Percentiles rank a stretch among this genome's conserved stretches.
phyloP scores from a whole-genome alignment of 2,113 vertebrate species.

The Python bivittatus region DNA sequence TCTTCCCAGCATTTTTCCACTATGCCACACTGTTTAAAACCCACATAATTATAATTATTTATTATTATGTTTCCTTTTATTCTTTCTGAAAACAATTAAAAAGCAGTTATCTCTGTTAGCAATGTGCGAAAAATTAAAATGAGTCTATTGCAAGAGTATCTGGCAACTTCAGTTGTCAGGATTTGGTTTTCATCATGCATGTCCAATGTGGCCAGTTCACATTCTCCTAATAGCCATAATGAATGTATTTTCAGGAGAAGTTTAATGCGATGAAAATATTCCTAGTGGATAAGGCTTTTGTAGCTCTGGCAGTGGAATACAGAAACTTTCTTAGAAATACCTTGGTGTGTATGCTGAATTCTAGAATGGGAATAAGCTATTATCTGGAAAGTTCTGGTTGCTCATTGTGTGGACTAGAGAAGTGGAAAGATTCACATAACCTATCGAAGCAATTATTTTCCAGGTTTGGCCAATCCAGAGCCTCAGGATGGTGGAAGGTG shows the following conservation, averaged over 20 bases:
- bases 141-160: background rate
- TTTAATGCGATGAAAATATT: conserved; percentile 9
- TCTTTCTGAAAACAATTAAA: conserved; percentile 12
- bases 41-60: background rate
- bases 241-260: background rate
- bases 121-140: conserved; percentile 36
- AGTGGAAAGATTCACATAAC: background rate
- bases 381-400: background rate
- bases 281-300: background rate
- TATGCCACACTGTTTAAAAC: background rate
- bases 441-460: background rate
- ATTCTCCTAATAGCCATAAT: background rate
- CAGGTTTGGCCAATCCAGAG: background rate
- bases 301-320: background rate
- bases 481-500: background rate
- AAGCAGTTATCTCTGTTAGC: background rate
- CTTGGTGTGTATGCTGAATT: background rate
- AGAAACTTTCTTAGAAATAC: background rate
- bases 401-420: background rate
- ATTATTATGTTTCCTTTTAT: conserved; percentile 9
- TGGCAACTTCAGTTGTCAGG: background rate
- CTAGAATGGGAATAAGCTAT: background rate
- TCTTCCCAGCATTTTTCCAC: background rate
- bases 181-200: background rate
- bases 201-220: background rate